These are phyloP conservation scores for Vulpes vulpes DNA, from an alignment of 2,113 vertebrate genomes.

Conservation along the genomic window DNA sequence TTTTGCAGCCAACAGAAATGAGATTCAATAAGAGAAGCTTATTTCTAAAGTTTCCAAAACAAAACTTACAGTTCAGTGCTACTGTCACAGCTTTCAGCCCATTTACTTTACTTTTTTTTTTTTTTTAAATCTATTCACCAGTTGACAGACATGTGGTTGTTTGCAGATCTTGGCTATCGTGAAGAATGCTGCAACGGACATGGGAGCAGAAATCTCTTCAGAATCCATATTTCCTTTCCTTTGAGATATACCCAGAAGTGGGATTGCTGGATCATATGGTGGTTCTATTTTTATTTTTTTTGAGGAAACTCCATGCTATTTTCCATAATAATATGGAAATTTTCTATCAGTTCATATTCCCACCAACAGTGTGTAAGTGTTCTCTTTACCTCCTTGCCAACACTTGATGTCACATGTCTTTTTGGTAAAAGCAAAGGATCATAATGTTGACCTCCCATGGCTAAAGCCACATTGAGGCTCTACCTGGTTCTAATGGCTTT, in stretches of 20 bases:
- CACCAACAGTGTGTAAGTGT: not conserved
- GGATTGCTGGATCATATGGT: not conserved
- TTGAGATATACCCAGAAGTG: not conserved
- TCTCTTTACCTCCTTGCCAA: not conserved
- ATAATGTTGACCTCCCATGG: not conserved
- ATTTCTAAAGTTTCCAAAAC: constrained; percentile 2
- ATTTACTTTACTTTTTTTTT: not conserved
- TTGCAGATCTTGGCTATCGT: not conserved
- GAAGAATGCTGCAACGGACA: not conserved
- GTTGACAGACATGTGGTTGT: not conserved
- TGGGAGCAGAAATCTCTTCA: not conserved
- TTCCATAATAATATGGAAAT: not conserved
- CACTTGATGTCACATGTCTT: not conserved
- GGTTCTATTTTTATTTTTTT: not conserved
- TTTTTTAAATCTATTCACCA: not conserved
- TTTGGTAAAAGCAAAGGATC: not conserved
- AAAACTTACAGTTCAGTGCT: not conserved
- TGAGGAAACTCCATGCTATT: not conserved
- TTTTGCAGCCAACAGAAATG: not conserved
- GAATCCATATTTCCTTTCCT: not conserved
- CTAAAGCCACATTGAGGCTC: not conserved
- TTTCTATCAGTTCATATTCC: not conserved
- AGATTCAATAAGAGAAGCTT: not conserved
- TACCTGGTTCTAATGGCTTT: not conserved
- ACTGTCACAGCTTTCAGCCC: not conserved